phyloP scores from a whole-genome alignment of 2,888 invertebrate species.

The Hololepta plana region DNA sequence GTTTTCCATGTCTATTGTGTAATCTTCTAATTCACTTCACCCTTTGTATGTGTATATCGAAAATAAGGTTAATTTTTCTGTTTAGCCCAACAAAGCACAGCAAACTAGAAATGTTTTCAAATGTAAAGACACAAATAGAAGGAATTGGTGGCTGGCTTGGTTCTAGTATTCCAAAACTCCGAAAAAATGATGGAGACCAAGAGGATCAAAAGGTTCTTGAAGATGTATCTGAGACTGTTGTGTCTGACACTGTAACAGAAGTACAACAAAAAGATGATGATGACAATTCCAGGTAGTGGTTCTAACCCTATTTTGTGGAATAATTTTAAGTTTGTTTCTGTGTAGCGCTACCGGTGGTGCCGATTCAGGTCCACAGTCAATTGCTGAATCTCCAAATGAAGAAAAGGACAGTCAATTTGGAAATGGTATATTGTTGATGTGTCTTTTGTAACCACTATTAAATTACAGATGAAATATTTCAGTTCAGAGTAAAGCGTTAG shows the following conservation, averaged over 20 bases:
- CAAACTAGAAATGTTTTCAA: constrained; percentile 67
- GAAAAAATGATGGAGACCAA: constrained; percentile 37
- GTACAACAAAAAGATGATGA: constrained; percentile 49
- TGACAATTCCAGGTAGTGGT: constrained; percentile 63
- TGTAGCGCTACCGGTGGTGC: constrained; percentile 76
- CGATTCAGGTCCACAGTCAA: constrained; percentile 68
- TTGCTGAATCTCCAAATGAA: constrained; percentile 61
- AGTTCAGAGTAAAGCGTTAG: constrained; percentile 81
- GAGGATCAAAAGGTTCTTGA: constrained; percentile 10
- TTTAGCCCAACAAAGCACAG: constrained; percentile 54
- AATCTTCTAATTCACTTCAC: no score
- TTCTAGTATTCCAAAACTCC: constrained; percentile 57
- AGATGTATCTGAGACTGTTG: constrained; percentile 11
- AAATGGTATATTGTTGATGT: no score
- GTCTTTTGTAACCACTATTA: not conserved
- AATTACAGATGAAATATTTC: constrained; percentile 9
- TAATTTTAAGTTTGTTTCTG: constrained; percentile 1
- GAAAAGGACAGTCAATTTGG: constrained; percentile 67
- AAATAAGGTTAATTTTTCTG: no score
- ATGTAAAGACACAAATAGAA: constrained; percentile 72
- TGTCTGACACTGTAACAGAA: no score
- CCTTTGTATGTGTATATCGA: no score
- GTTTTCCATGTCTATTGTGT: no score
- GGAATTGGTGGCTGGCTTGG: constrained; percentile 64
- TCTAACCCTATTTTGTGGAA: constrained; percentile 5